Percentiles rank a stretch among this genome's conserved stretches.
Evolutionary conservation across 2,797 vertebrate genomes (phyloP).

Genomic region (Agapornis canus): DNA sequence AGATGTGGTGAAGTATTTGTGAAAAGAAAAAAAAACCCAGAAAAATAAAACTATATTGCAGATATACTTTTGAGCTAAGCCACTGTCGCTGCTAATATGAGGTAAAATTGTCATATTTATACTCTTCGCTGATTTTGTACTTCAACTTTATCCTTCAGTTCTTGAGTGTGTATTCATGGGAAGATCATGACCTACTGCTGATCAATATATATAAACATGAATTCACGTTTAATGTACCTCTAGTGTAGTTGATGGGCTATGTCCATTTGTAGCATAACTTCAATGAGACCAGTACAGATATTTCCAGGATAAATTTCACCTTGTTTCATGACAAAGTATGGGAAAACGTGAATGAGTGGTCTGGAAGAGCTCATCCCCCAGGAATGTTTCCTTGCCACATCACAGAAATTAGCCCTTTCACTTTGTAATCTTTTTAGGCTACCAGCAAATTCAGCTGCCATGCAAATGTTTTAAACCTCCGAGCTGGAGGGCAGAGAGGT

Average conservation of each 20-base stretch:
- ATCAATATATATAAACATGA: slow-evolving; percentile 8
- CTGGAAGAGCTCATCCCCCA: not conserved
- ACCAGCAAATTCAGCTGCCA: not conserved
- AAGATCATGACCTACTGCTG: not conserved
- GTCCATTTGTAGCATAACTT: not conserved
- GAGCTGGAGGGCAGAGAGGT: not conserved
- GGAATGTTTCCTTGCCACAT: not conserved
- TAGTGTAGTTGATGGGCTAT: not conserved
- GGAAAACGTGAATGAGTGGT: not conserved
- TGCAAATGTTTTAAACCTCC: not conserved
- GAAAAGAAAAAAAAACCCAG: not conserved
- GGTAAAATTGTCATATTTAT: not conserved
- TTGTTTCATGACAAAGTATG: not conserved
- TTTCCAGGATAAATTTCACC: not conserved
- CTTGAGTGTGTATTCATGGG: not conserved
- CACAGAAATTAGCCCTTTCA: not conserved
- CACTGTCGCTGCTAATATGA: not conserved
- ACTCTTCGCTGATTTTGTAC: not conserved
- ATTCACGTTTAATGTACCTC: not conserved
- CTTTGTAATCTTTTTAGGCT: not conserved
- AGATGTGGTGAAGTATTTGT: not conserved
- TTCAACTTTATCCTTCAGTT: not conserved
- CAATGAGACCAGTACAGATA: not conserved
- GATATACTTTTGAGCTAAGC: not conserved
- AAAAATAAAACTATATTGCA: not conserved